Evolutionary conservation across 1,140 invertebrate species (phyloP).

Genomic region (Heliothis subflexa): DNA sequence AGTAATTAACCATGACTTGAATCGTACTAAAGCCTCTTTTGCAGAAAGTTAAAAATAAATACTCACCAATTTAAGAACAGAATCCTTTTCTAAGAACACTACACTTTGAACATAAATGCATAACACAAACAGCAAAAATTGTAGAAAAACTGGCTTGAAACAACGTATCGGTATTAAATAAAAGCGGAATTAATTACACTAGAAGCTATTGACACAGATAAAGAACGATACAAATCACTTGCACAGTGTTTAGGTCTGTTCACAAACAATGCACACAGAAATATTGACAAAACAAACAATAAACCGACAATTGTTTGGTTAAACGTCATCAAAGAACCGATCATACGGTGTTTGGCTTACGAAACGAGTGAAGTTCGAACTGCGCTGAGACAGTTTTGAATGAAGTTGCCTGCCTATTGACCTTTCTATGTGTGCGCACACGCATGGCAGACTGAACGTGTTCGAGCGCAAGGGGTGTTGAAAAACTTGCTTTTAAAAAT

Average conservation of each 20-base stretch:
- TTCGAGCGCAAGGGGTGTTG: constrained; percentile 61
- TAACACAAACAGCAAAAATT: constrained; percentile 33
- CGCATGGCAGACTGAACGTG: constrained; percentile 57
- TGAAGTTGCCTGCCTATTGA: constrained; percentile 74
- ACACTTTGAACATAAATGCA: constrained; percentile 5
- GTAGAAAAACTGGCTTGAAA: constrained; percentile 25
- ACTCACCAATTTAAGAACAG: not conserved
- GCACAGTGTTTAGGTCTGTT: constrained; percentile 50
- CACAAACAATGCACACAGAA: constrained; percentile 58
- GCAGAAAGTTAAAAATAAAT: not conserved
- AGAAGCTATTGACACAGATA: constrained; percentile 37
- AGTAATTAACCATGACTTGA: not conserved
- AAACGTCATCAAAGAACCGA: constrained; percentile 77
- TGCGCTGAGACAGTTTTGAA: constrained; percentile 64
- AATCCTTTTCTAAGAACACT: constrained; percentile 10
- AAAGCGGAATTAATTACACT: constrained; percentile 44
- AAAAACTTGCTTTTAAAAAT: constrained; percentile 68
- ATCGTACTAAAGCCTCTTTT: not conserved
- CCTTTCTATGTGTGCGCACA: constrained; percentile 64
- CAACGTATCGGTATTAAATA: constrained; percentile 11
- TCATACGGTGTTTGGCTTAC: constrained; percentile 62
- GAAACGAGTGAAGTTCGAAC: constrained; percentile 72
- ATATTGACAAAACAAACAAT: constrained; percentile 80
- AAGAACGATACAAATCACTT: constrained; percentile 54
- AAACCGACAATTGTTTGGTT: constrained; percentile 68